Conservation (phyloP, 2,113 vertebrate species). For the Butorides virescens region DNA sequence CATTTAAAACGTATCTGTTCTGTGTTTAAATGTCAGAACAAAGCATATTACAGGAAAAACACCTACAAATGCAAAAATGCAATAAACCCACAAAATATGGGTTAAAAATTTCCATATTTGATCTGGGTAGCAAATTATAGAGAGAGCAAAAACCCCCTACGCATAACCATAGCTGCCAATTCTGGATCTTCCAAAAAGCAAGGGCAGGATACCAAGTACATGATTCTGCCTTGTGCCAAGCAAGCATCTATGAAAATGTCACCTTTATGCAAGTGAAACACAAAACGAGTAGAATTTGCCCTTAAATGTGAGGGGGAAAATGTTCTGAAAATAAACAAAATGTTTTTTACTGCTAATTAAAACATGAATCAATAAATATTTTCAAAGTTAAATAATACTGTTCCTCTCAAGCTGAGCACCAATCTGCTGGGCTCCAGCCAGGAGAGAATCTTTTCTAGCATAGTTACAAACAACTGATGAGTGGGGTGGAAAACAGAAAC, state of each 20-base stretch:
- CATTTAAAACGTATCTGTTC: slow-evolving; percentile 54
- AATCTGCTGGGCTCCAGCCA: slow-evolving; percentile 71
- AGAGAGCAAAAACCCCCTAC: slow-evolving; percentile 64
- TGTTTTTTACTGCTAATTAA: slow-evolving; percentile 75
- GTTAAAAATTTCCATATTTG: slow-evolving; percentile 70
- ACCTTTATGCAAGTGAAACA: slow-evolving; percentile 72
- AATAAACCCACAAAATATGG: slow-evolving; percentile 62
- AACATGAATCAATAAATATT: slow-evolving; percentile 76
- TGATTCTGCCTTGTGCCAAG: slow-evolving; percentile 68
- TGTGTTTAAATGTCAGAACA: slow-evolving; percentile 68
- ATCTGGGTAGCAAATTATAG: slow-evolving; percentile 68
- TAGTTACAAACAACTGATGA: slow-evolving; percentile 72
- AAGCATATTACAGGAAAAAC: slow-evolving; percentile 61
- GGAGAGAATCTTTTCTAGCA: slow-evolving; percentile 68
- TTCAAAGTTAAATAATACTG: slow-evolving; percentile 75
- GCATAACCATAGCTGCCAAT: slow-evolving; percentile 68
- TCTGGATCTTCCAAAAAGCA: slow-evolving; percentile 73
- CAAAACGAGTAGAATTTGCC: slow-evolving; percentile 66
- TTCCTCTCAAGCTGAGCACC: slow-evolving; percentile 75
- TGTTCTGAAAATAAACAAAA: slow-evolving; percentile 75
- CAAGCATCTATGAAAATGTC: slow-evolving; percentile 73
- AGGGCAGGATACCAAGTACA: slow-evolving; percentile 75
- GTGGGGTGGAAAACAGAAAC: slow-evolving; percentile 68
- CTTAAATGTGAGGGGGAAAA: slow-evolving; percentile 69
- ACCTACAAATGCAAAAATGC: slow-evolving; percentile 60